Base-by-base conservation (phyloP, 2,113 vertebrate species). In the Pontoporia blainvillei region DNA sequence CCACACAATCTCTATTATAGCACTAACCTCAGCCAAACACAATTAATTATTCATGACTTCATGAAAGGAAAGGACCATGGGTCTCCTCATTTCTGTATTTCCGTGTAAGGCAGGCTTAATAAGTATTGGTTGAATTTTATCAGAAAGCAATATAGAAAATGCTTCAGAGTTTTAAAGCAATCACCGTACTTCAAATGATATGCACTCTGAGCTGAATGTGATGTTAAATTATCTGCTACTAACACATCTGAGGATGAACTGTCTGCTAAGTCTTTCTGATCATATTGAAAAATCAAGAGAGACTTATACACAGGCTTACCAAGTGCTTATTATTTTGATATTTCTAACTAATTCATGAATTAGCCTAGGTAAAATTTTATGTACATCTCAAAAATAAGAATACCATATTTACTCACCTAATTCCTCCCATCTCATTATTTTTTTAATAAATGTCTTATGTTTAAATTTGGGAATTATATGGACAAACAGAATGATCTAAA, bases 401-500 rank as follows among this genome's bases (percentile, higher is more conserved):
- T 79, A 67, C 1, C 8, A 62, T 83, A 87, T 85, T 82, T 64
- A 83, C n/a, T 82, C 44, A 76, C 13, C 66, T 79, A 73, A 82
- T 86, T 94, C 21, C 46, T 94, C 61, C 12, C 20, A 90, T 59
- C 71, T 75, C n/a, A 21, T 91, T 93, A 10, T 52, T 90, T 90
- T 36, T 78, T 64, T 64, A 90, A 46, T 61, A 83, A 88, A 86
- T 57, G 52, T 61, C 41, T 64, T 86, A 41, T 52, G 13, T 23
- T 92, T 93, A 89, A 57, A 81, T 36, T 64, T 57, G 6, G 34
- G 34, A 89, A 94, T 86, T 71, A 61, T 29, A 93, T 36, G 34
- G 29, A 76, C 59, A 94, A 82, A 90, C 31, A 95, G 27, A 95
- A 84, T 88, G 21, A 85, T 87, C 52, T 86, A 76, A 92, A 91